Evolutionary conservation across 2,888 invertebrate genomes (phyloP).

Genomic region (Periphyllus acericola): DNA sequence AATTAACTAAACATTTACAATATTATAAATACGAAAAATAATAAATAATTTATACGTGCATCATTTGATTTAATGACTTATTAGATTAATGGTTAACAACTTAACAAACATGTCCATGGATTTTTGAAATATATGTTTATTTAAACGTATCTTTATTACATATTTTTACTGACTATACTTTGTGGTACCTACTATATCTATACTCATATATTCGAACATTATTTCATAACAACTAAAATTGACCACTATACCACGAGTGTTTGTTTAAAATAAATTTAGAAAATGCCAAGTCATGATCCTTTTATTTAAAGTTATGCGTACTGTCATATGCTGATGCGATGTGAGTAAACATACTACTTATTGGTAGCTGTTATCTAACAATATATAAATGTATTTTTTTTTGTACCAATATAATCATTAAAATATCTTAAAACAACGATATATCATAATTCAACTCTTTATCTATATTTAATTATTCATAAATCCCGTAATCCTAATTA

Average conservation of each 20-base stretch:
- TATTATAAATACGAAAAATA: background rate
- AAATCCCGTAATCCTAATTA: background rate
- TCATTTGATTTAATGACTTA: background rate
- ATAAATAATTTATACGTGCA: background rate
- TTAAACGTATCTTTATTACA: background rate
- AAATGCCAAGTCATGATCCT: conserved; percentile 19
- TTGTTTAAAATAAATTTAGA: conserved; percentile 14
- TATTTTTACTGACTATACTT: background rate
- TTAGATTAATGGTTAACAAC: background rate
- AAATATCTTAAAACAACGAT: background rate
- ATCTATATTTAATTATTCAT: background rate
- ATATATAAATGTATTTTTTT: conserved; percentile 5
- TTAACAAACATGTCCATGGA: background rate
- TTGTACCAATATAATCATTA: conserved; percentile 1
- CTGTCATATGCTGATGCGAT: background rate
- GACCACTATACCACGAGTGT: conserved; percentile 10
- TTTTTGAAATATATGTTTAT: no score
- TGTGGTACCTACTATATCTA: background rate
- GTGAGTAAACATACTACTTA: background rate
- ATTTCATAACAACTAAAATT: conserved; percentile 14
- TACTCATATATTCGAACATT: background rate
- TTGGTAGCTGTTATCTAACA: conserved; percentile 26
- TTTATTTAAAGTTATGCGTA: conserved; percentile 21
- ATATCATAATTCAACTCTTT: background rate
- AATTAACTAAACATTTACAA: background rate